Evolutionary conservation across 1,140 invertebrate species (phyloP), one percentile per base, ranked within the genome.

Genomic region (Philopotamus ludificatus): DNA sequence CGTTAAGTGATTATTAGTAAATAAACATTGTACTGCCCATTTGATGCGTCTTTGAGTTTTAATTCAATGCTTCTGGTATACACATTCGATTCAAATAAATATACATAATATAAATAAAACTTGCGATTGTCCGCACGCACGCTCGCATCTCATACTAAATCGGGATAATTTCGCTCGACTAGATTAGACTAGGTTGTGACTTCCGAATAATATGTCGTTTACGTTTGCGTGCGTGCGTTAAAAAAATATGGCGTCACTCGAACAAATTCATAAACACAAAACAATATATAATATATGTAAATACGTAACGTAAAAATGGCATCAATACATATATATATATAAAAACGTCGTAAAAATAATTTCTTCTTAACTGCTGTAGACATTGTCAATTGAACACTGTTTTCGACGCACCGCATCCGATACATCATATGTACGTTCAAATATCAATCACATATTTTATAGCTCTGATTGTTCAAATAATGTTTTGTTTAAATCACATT

Each of bases 21-120:
- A 25, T 44, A 66, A 70, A 18, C 53, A 66, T 70, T 70, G 68
- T 70, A 64, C 68, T 60, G 68, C 63, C 68, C 68, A 70, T 70
- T 70, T 70, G 68, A 70, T 70, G 68, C 68, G 68, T 60, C 68
- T 64, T 54, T 55, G 54, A 60, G 57, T 60, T 60, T 60, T 60
- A 47, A 26, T 60, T 61, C 58, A 55, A 28, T 57, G 23, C 26
- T 55, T 58, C 57, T 63, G 60, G 68, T 70, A 70, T 70, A 70
- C n/a, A n/a, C 68, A 64, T 51, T 65, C 63, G 64, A 59, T 65
- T 63, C 59, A 66, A 42, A 59, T 66, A 66, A 63, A 39, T 44
- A n/a, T 61, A 65, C 50, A 20, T 60, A 63, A 34, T 7, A 34
- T 34, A 34, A 34, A 34, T 7, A 7, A 34, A 34, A n/a, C n/a